Evolutionary conservation across 2,888 invertebrate genomes (phyloP).

Genomic region (Chaetogeoica ovagalla): DNA sequence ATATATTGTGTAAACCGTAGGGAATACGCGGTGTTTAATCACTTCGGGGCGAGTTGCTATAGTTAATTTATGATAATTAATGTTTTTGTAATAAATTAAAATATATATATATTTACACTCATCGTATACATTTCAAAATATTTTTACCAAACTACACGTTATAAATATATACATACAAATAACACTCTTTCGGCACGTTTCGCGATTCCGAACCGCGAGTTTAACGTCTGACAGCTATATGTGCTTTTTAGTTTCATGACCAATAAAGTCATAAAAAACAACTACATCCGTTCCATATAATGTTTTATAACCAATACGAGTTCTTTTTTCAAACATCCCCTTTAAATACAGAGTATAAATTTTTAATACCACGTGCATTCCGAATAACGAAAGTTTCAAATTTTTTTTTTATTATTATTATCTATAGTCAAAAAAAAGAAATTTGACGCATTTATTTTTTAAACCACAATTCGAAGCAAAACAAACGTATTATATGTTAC

Average conservation of each 20-base stretch:
- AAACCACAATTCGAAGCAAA: neutral
- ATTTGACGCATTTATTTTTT: neutral
- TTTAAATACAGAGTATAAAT: slow-evolving; percentile 7
- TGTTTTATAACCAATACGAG: slow-evolving; percentile 21
- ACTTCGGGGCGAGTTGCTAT: neutral
- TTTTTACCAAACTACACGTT: neutral
- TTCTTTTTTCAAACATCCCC: slow-evolving; percentile 15
- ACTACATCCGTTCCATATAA: slow-evolving; percentile 10
- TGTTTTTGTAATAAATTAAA: slow-evolving; percentile 1
- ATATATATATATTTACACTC: neutral
- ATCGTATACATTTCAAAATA: neutral
- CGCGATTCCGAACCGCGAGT: neutral
- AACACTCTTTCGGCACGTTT: neutral
- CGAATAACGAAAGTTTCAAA: neutral
- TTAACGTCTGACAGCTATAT: slow-evolving; percentile 33
- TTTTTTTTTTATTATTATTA: neutral
- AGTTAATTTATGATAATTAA: neutral
- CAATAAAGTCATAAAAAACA: slow-evolving; percentile 39
- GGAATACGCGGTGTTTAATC: neutral
- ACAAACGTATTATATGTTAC: neutral
- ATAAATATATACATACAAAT: neutral
- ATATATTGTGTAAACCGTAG: neutral
- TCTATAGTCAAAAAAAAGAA: no score
- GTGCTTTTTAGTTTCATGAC: slow-evolving; percentile 36
- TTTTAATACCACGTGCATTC: neutral